A percentile compares a stretch with the other conserved stretches of the same genome.
Evolutionary conservation across 2,888 invertebrate species (phyloP).

Genomic region (Hermaeophaga mercurialis): DNA sequence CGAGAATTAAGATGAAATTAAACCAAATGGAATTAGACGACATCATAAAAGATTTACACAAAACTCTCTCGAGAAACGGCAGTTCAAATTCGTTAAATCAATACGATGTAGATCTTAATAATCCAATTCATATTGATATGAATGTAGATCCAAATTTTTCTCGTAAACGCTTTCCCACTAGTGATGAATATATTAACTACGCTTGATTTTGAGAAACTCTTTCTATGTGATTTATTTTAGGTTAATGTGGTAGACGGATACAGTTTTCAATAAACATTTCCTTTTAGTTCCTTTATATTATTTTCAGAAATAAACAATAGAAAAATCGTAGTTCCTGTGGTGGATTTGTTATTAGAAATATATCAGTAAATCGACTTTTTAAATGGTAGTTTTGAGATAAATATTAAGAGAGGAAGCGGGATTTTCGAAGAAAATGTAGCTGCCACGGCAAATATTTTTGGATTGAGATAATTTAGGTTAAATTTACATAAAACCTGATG

Average conservation of each 20-base stretch:
- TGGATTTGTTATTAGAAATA: too few species aligned
- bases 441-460: too few species aligned
- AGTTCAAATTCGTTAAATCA: conserved; percentile 24
- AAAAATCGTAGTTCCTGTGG: too few species aligned
- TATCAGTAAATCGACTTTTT: too few species aligned
- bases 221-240: conserved; percentile 30
- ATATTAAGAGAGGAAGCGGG: too few species aligned
- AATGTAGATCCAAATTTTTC: conserved; percentile 39
- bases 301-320: too few species aligned
- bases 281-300: not conserved
- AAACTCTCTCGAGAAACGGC: conserved; percentile 54
- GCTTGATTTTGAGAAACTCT: conserved; percentile 21
- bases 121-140: conserved; percentile 57
- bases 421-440: too few species aligned
- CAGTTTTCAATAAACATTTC: conserved; percentile 1
- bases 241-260: conserved; percentile 6
- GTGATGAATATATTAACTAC: conserved; percentile 36
- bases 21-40: conserved; percentile 62
- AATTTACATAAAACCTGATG: too few species aligned
- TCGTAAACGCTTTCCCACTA: conserved; percentile 34
- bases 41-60: conserved; percentile 63
- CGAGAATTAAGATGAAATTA: conserved; percentile 60
- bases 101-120: conserved; percentile 56
- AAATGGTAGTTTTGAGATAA: too few species aligned
- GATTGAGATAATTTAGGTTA: too few species aligned